Conservation (phyloP, 1,140 invertebrate genomes). For the Diorhabda sublineata region DNA sequence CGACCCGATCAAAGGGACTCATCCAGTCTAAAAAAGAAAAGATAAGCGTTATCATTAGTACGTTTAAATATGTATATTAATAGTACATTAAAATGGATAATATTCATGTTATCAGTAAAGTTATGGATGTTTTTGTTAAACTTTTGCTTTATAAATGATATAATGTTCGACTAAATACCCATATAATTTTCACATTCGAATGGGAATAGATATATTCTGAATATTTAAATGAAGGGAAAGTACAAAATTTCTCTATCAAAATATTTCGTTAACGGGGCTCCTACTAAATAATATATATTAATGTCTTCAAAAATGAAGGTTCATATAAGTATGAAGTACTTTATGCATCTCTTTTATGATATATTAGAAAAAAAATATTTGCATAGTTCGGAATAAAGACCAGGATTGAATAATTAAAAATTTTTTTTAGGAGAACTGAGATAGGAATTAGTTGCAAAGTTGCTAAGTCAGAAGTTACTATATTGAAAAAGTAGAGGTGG, state of each 20-base stretch:
- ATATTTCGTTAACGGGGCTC: no score
- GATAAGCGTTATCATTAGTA: not conserved
- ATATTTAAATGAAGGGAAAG: not conserved
- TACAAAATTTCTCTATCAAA: not conserved
- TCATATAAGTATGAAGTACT: no score
- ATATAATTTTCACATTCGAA: not conserved
- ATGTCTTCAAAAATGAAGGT: no score
- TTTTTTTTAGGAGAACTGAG: no score
- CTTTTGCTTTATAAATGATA: not conserved
- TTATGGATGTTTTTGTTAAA: not conserved
- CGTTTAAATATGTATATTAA: not conserved
- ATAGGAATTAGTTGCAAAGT: no score
- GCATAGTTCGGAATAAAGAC: no score
- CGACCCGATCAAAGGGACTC: slow-evolving; percentile 85
- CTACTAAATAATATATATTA: not conserved
- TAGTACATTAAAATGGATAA: not conserved
- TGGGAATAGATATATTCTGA: not conserved
- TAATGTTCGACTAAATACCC: not conserved
- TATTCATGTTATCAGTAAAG: not conserved
- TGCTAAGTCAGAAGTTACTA: no score
- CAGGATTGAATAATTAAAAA: no score
- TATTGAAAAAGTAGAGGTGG: no score
- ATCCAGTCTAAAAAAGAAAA: slow-evolving; percentile 77
- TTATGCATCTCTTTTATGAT: no score
- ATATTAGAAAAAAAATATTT: no score